phyloP scores from a whole-genome alignment of 2,113 vertebrate genomes.

The Salvelinus sp. region DNA sequence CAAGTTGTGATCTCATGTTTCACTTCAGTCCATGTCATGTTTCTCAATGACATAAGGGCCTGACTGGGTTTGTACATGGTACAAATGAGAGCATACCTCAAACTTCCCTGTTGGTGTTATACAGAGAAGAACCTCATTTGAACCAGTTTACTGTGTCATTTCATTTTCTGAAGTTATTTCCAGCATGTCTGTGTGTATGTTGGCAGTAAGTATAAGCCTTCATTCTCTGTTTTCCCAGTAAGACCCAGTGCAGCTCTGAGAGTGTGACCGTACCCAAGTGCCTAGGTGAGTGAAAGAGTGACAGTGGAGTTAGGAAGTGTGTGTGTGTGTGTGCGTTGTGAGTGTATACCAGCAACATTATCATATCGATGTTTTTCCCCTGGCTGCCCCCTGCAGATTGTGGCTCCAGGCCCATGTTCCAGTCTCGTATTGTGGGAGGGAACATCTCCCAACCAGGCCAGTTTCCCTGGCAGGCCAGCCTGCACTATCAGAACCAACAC shows the following conservation, averaged over 20 bases:
- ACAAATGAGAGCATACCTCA: too few relatives aligned
- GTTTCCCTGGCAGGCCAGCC: slow-evolving; percentile 88
- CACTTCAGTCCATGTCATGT: too few relatives aligned
- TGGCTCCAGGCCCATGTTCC: slow-evolving; percentile 64
- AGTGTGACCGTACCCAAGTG: slow-evolving; percentile 44
- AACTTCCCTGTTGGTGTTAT: too few relatives aligned
- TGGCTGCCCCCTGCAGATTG: slow-evolving; percentile 60
- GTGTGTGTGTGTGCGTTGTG: not conserved
- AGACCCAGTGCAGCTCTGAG: slow-evolving; percentile 42
- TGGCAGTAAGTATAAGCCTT: too few relatives aligned
- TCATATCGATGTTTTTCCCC: not conserved
- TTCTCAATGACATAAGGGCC: too few relatives aligned
- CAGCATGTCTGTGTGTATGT: too few relatives aligned
- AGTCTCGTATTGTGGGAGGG: slow-evolving; percentile 79
- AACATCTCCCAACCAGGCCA: slow-evolving; percentile 66
- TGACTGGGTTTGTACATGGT: too few relatives aligned
- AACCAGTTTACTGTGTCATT: too few relatives aligned
- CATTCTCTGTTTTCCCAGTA: slow-evolving; percentile 35
- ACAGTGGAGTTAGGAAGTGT: not conserved
- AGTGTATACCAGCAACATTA: not conserved
- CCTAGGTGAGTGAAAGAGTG: slow-evolving; percentile 37
- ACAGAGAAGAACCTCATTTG: too few relatives aligned
- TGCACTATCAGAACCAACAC: slow-evolving; percentile 82
- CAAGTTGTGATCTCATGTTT: too few relatives aligned
- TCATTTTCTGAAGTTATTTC: too few relatives aligned